Base-by-base conservation (phyloP, 2,888 invertebrate genomes). In the Magallana nippona region DNA sequence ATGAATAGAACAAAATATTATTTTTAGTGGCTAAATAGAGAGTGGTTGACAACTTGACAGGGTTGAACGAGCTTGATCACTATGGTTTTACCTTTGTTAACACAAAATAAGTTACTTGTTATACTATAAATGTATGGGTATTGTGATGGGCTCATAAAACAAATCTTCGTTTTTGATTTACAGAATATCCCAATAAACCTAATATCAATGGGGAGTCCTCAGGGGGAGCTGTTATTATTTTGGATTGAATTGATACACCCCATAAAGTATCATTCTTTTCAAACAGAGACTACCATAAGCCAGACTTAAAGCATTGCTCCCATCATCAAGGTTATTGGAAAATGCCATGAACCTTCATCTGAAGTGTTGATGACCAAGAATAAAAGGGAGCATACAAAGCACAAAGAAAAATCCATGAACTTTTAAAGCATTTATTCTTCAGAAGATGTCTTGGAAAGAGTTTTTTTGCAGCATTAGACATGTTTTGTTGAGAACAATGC, bases 181-280 rank as follows among this genome's bases (percentile, higher is more conserved):
- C 82, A 82, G 82, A 82, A n/a, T 19, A 71, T 55, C n/a, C 55
- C 44, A 56, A 71, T 62, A 55, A 56, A 22, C 32, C 71, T 71
- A 44, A 77, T 11, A 55, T 55, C n/a, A 82, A 71, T 55, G 82
- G 71, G 71, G 56, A 71, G 32, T 71, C 71, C 71, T 71, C 82
- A 27, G 82, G 82, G 57, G 84, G 84, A 60, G 84, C 84, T 8
- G 78, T 84, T 78, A 84, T 84, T 13, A 84, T 84, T 78, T 78
- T 84, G 78, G 84, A 84, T 78, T 82, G 56, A 55, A 71, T 62
- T 44, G 71, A 71, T 71, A 71, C 71, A 22, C 32, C 71, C 44
- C 71, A 71, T 71, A 71, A 71, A 71, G 71, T 71, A 71, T 71
- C 71, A 71, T 71, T 71, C 71, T 71, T 71, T 71, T 71, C 71